Conservation (phyloP, 2,797 vertebrate species). For the Eospalax fontanierii region DNA sequence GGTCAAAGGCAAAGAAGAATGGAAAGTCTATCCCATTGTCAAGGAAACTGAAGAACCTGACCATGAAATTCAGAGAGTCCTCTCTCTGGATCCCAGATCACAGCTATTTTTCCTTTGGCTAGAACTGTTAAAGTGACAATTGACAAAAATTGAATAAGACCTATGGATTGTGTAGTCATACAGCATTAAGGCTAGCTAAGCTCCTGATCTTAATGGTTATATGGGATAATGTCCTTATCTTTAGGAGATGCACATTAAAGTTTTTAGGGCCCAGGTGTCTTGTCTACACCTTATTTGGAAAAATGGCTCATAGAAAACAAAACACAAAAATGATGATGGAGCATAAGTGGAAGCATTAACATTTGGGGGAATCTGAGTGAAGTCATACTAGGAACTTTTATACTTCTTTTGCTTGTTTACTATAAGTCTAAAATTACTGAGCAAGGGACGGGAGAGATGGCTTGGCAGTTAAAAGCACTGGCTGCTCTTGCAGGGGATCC, state of each 20-base stretch:
- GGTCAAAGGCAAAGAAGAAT: neutral
- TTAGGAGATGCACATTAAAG: neutral
- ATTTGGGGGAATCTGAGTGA: neutral
- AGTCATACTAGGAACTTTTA: neutral
- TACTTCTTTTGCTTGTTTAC: neutral
- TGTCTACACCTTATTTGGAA: constrained; percentile 13
- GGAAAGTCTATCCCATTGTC: neutral
- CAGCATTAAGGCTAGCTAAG: neutral
- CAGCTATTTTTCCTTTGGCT: no score
- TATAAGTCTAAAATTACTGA: constrained; percentile 37
- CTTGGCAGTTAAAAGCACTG: no score
- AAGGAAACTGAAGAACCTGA: neutral
- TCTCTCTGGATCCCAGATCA: neutral
- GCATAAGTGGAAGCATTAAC: neutral
- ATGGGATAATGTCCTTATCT: neutral
- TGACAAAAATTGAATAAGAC: neutral
- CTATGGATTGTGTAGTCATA: neutral
- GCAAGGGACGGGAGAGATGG: neutral
- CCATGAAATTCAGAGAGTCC: neutral
- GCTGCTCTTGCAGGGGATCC: no score
- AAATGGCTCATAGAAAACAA: constrained; percentile 48
- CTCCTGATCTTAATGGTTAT: neutral
- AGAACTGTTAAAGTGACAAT: neutral
- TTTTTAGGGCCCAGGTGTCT: neutral
- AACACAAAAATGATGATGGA: constrained; percentile 25